Conservation (phyloP, 2,888 invertebrate genomes). For the Agrotis ipsilon region DNA sequence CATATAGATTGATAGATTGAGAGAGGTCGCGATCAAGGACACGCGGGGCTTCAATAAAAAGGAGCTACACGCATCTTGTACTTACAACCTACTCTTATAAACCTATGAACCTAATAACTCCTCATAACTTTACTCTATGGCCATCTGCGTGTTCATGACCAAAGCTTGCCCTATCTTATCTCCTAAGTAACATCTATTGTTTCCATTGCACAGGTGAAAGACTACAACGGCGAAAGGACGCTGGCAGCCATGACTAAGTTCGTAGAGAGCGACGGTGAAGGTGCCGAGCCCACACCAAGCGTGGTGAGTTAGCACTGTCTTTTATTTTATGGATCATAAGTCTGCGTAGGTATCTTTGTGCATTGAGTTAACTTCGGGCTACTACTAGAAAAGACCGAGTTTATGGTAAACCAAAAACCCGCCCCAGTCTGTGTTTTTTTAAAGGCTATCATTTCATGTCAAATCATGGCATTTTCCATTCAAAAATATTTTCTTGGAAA, state of each 20-base stretch:
- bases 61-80: no score
- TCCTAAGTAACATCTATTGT: constrained; percentile 10
- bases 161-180: no score
- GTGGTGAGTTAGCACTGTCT: constrained; percentile 82
- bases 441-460: not conserved
- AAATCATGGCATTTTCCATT: no score
- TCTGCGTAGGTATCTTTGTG: no score
- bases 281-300: constrained; percentile 93
- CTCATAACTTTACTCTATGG: no score
- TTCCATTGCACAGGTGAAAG: constrained; percentile 89
- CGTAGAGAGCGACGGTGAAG: constrained; percentile 97
- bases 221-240: constrained; percentile 98
- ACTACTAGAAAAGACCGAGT: not conserved
- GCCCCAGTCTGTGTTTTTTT: not conserved
- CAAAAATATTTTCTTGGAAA: no score
- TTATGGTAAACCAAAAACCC: not conserved
- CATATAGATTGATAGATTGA: no score
- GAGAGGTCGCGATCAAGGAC: no score
- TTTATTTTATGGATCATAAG: not conserved
- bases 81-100: no score
- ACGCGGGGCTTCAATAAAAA: no score
- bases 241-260: constrained; percentile 98
- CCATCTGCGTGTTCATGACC: no score
- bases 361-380: not conserved
- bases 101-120: no score